phyloP scores from a whole-genome alignment of 2,113 vertebrate species.

The Pica pica region DNA sequence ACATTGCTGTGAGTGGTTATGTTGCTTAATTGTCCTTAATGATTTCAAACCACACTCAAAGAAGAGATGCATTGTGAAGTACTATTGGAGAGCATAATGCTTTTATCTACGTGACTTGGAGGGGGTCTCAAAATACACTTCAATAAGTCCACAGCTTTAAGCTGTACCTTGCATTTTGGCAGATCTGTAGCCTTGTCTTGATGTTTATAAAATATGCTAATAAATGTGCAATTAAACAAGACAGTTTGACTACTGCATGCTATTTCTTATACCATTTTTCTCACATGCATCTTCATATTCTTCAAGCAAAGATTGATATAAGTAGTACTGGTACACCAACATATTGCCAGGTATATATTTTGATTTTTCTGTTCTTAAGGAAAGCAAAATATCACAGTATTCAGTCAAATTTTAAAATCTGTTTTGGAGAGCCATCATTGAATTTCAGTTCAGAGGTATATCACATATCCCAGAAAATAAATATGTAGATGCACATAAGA shows the following conservation, averaged over 20 bases:
- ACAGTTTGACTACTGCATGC: background rate
- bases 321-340: background rate
- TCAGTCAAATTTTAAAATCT: background rate
- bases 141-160: background rate
- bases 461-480: background rate
- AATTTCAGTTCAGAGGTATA: background rate
- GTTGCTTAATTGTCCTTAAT: background rate
- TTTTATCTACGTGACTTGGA: background rate
- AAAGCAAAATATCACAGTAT: background rate
- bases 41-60: background rate
- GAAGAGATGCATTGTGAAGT: background rate
- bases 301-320: background rate
- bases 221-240: background rate
- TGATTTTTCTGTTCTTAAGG: background rate
- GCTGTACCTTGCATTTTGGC: background rate
- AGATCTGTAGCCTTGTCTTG: background rate
- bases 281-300: background rate
- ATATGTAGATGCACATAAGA: background rate
- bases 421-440: background rate
- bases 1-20: background rate
- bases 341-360: background rate
- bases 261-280: background rate
- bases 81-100: background rate
- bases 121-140: background rate
- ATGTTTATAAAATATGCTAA: background rate